Evolutionary conservation across 2,888 invertebrate genomes (phyloP), one percentile per base, ranked within the genome.

Genomic region (Epinotia ramella): DNA sequence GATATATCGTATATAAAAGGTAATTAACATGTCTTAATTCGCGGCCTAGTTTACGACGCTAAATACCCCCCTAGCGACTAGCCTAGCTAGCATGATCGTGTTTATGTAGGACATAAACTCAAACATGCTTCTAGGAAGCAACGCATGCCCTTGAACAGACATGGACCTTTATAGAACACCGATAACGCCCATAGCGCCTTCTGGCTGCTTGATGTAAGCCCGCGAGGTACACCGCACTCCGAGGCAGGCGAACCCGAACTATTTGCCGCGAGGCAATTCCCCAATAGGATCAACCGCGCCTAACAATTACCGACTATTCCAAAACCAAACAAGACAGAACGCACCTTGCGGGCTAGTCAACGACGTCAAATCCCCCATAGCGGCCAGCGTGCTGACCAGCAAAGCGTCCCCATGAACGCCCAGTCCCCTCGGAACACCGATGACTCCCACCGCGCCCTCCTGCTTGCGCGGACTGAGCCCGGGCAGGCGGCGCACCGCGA

Each of bases 221-320:
- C 67, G 99, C 94, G 3, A 99, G 95, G 89, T 99, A 99, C 60
- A 99, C 95, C 98, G 98, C 0, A 99, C 98, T 93, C 99, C 99
- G 56, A 99, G 89, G 18, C 98, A 96, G 2, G 99, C 98, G 92
- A 98, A 99, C 12, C 98, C 98, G 57, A 99, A 95, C 0, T 99
- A 99, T 82, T 97, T 97, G 24, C 98, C 98, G 0, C 98, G 97
- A 9, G 96, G 94, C 72, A 99, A 95, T 82, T 97, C 57, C 3
- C 57, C 2, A 7, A 57, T 20, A 7, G 18, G 4, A 7, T 7
- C 20, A 57, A 18, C 20, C 18, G 16, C 18, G 56, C 6, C 11
- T 7, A 20, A 6, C 18, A 20, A 20, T 57, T 57, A 57, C 7
- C 1, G 18, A 40, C 11, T 18, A 11, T 18, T 57, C 2, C 16